Conservation (phyloP, 2,888 invertebrate species). For the Apamea monoglypha region DNA sequence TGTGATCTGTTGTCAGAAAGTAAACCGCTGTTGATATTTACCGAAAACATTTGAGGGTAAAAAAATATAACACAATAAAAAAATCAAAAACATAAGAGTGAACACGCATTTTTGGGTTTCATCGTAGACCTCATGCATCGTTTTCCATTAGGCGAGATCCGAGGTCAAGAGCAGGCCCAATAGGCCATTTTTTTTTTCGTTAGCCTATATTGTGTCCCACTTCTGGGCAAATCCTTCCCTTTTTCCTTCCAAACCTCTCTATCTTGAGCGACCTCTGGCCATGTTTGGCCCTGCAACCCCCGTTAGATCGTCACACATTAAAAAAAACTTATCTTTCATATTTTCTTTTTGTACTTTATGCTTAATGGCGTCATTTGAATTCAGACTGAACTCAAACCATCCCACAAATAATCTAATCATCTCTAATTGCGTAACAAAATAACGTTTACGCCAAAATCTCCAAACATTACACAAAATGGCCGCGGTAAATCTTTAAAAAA, state of each 20-base stretch:
- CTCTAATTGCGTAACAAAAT: conserved; percentile 2
- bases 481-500: conserved; percentile 57
- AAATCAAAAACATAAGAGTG: neutral
- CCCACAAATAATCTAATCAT: neutral
- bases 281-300: too few species aligned
- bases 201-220: too few species aligned
- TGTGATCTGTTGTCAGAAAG: neutral
- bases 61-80: neutral
- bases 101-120: neutral
- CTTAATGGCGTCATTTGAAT: neutral
- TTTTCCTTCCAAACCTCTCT: too few species aligned
- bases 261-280: too few species aligned
- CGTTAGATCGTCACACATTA: too few species aligned
- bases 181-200: too few species aligned
- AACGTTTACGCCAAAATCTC: neutral
- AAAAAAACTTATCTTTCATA: neutral
- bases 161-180: neutral
- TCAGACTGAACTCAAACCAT: neutral
- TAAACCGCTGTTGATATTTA: neutral
- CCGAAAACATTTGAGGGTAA: neutral
- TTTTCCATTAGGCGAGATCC: neutral
- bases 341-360: neutral
- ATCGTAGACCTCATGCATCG: neutral
- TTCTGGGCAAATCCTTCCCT: too few species aligned
- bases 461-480: conserved; percentile 16